A percentile compares a stretch with the other conserved stretches of the same genome.
phyloP scores from a whole-genome alignment of 2,113 vertebrate genomes.

The Aythya baeri region DNA sequence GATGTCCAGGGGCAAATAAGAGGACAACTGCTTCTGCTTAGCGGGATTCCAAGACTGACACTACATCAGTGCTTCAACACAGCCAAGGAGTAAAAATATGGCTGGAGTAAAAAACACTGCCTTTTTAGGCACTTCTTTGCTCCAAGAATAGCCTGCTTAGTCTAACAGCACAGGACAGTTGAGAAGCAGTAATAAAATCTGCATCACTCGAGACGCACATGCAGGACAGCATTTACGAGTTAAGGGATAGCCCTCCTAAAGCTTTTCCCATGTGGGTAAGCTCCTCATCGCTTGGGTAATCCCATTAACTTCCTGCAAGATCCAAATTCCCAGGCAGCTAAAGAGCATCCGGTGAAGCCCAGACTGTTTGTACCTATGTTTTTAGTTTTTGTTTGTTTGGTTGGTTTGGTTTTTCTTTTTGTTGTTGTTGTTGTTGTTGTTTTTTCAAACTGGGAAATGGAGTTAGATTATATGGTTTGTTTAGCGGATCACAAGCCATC shows the following conservation, averaged over 20 bases:
- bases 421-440: too few species aligned
- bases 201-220: background rate
- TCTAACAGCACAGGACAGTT: rapidly evolving
- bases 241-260: background rate
- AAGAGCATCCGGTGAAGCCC: background rate
- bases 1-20: background rate
- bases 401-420: too few species aligned
- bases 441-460: background rate
- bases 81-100: background rate
- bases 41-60: background rate
- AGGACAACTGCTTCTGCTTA: background rate
- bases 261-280: background rate
- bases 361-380: background rate
- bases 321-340: background rate
- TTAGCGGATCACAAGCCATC: background rate
- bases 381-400: too few species aligned
- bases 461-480: background rate
- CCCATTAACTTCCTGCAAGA: background rate
- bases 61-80: rapidly evolving
- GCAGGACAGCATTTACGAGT: rapidly evolving
- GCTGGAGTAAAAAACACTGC: background rate
- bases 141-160: background rate
- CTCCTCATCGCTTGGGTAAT: background rate
- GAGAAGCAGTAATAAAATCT: background rate
- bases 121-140: background rate